phyloP scores from a whole-genome alignment of 2,113 vertebrate species.

The Scytalopus superciliaris region DNA sequence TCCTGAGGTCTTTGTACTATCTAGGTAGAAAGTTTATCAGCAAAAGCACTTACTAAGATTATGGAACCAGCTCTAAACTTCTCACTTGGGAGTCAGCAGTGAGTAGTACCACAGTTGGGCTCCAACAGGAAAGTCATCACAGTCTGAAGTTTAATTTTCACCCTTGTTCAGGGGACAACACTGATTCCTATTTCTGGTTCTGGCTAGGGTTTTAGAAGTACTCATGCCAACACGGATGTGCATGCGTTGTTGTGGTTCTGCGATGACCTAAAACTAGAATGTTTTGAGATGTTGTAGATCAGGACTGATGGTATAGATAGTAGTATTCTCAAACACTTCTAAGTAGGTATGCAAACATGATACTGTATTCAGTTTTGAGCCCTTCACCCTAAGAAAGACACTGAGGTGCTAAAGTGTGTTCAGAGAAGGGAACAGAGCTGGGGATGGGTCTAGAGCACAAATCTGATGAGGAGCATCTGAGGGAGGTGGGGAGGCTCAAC shows the following conservation, averaged over 20 bases:
- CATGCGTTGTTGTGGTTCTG: not conserved
- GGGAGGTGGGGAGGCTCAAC: not conserved
- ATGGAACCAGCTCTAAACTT: not conserved
- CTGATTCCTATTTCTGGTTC: not conserved
- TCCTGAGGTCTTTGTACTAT: not conserved
- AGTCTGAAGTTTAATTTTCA: not conserved
- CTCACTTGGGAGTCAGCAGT: not conserved
- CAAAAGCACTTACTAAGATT: not conserved
- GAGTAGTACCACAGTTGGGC: not conserved
- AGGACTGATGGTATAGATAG: not conserved
- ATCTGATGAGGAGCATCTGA: not conserved
- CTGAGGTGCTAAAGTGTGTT: not conserved
- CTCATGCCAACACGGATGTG: accelerated
- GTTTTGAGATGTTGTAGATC: not conserved
- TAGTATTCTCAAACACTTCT: not conserved
- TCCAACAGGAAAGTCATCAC: not conserved
- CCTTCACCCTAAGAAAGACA: not conserved
- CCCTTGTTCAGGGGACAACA: not conserved
- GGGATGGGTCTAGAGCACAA: not conserved
- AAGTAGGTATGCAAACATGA: not conserved
- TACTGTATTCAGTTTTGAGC: not conserved
- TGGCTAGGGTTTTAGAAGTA: not conserved
- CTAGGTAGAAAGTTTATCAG: not conserved
- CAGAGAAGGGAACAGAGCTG: not conserved
- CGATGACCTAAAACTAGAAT: not conserved